Evolutionary conservation across 2,888 invertebrate genomes (phyloP).

Genomic region (Chloroclysta siterata): DNA sequence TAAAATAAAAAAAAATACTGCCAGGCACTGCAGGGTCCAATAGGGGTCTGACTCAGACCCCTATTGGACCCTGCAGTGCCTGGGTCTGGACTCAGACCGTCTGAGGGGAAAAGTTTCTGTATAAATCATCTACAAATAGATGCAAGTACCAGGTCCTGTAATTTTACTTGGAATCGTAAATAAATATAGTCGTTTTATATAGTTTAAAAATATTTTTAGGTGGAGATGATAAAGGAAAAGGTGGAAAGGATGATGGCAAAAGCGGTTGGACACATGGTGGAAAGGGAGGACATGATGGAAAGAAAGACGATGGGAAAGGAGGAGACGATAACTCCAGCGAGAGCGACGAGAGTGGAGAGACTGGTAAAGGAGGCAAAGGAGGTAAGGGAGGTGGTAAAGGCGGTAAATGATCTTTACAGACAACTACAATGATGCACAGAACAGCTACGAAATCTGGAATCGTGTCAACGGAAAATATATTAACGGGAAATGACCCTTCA

Average conservation of each 20-base stretch:
- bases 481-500: too few relatives aligned
- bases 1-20: too few relatives aligned
- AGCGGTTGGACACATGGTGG: constrained; percentile 38
- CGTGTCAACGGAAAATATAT: neutral
- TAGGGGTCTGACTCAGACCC: too few relatives aligned
- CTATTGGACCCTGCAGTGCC: too few relatives aligned
- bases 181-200: too few relatives aligned
- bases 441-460: neutral
- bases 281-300: constrained; percentile 22
- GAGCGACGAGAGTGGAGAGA: constrained; percentile 25
- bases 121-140: too few relatives aligned
- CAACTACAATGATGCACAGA: neutral
- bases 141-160: too few relatives aligned
- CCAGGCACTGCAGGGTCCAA: too few relatives aligned
- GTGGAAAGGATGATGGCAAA: constrained; percentile 44
- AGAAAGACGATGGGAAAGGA: constrained; percentile 24
- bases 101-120: too few relatives aligned
- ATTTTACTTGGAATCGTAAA: too few relatives aligned
- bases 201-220: constrained; percentile 17
- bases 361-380: constrained; percentile 29
- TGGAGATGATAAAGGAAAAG: constrained; percentile 32
- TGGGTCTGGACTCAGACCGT: too few relatives aligned
- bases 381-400: constrained; percentile 21
- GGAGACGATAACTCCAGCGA: constrained; percentile 26
- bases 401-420: neutral